Evolutionary conservation across 2,113 vertebrate species (phyloP).

Genomic region (Tragelaphus imberbis): DNA sequence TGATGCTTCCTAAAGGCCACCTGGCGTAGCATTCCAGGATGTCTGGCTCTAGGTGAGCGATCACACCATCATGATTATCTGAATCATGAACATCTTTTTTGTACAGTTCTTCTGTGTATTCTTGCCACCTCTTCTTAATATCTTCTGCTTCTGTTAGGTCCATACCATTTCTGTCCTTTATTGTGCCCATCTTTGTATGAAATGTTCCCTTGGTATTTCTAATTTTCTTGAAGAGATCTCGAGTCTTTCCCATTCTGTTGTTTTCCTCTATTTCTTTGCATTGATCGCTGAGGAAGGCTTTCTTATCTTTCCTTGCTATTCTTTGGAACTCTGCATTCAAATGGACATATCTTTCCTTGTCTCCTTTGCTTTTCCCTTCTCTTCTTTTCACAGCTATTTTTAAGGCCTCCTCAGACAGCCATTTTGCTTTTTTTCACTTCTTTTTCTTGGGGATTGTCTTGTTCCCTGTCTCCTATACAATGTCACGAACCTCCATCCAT

Average conservation of each 20-base stretch:
- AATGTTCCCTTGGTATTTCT: neutral
- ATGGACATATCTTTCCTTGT: neutral
- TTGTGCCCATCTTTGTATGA: neutral
- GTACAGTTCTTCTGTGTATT: neutral
- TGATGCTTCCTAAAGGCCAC: neutral
- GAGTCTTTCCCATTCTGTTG: neutral
- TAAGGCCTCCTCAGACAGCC: neutral
- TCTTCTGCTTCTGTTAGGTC: neutral
- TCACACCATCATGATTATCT: neutral
- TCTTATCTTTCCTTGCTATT: neutral
- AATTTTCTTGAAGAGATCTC: neutral
- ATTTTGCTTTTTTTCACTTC: neutral
- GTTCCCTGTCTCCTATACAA: neutral
- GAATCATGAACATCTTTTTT: neutral
- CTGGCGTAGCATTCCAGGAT: neutral
- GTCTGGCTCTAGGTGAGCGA: neutral
- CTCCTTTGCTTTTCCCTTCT: fast-evolving
- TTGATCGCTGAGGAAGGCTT: fast-evolving
- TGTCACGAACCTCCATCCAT: fast-evolving
- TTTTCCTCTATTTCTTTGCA: neutral
- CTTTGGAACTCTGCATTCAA: neutral
- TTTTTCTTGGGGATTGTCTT: neutral
- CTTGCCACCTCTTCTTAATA: fast-evolving
- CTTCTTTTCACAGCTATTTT: neutral
- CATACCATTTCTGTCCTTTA: neutral